Evolutionary conservation across 2,888 invertebrate genomes (phyloP).

Genomic region (Amphiduros pacificus): DNA sequence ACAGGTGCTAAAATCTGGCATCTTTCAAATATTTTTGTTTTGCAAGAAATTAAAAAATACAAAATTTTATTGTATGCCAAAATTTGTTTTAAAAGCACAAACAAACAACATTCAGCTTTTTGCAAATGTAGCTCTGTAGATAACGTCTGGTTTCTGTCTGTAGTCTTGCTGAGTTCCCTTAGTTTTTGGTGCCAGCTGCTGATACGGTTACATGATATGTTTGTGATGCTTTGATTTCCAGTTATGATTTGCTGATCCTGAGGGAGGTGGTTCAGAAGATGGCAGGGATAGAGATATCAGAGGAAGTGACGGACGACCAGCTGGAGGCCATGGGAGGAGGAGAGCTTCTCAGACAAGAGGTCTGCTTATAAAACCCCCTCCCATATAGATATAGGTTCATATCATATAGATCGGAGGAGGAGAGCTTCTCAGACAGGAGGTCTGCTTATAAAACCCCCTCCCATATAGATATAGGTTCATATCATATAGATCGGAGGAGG

Average conservation of each 20-base stretch:
- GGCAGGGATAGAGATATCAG: slow-evolving; percentile 96
- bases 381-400: too few relatives aligned
- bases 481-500: slow-evolving; percentile 99
- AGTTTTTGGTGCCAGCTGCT: neutral
- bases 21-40: too few relatives aligned
- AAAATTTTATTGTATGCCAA: too few relatives aligned
- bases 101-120: neutral
- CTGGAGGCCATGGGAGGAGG: slow-evolving; percentile 96
- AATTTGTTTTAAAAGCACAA: neutral
- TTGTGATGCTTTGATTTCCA: slow-evolving; percentile 63
- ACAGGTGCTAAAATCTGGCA: too few relatives aligned
- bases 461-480: too few relatives aligned
- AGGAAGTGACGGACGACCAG: slow-evolving; percentile 95
- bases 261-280: slow-evolving; percentile 99
- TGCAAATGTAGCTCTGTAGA: neutral
- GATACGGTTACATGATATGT: neutral
- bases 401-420: slow-evolving; percentile 99
- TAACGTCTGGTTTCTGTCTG: neutral
- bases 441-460: slow-evolving; percentile 49
- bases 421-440: slow-evolving; percentile 91
- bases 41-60: too few relatives aligned
- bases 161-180: neutral
- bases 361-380: slow-evolving; percentile 49
- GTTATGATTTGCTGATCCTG: slow-evolving; percentile 79
- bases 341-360: slow-evolving; percentile 91